A percentile compares a stretch with the other conserved stretches of the same genome.
phyloP scores from a whole-genome alignment of 2,888 invertebrate species.

The Drosophila bunnanda region DNA sequence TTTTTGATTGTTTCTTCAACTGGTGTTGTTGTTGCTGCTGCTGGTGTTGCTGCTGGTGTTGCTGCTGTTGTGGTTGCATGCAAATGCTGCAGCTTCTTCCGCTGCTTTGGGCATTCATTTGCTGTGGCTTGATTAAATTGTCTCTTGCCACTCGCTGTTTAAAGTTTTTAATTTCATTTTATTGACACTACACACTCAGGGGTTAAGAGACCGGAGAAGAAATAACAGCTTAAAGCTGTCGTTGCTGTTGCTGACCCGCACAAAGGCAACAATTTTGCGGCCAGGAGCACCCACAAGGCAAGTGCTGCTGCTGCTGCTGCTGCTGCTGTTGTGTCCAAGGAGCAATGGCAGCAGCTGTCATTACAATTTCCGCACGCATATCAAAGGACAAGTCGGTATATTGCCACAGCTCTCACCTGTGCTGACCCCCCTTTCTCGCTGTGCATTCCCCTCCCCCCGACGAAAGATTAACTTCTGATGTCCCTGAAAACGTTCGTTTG shows the following conservation, averaged over 20 bases:
- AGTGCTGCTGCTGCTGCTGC: no score
- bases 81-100: constrained; percentile 57
- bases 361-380: constrained; percentile 40
- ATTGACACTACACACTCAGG: constrained; percentile 60
- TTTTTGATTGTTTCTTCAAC: constrained; percentile 74
- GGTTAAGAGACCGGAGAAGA: background rate
- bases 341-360: constrained; percentile 46
- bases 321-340: background rate
- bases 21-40: constrained; percentile 5
- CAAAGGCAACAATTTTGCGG: constrained; percentile 52
- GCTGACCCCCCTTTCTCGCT: background rate
- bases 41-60: constrained; percentile 22
- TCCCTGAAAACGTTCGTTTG: constrained; percentile 30
- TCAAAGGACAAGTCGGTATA: constrained; percentile 19
- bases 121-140: constrained; percentile 75
- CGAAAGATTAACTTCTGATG: constrained; percentile 21
- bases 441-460: background rate
- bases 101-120: constrained; percentile 67
- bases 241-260: constrained; percentile 34
- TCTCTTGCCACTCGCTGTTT: constrained; percentile 60
- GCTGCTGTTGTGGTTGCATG: constrained; percentile 51
- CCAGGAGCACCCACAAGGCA: constrained; percentile 10
- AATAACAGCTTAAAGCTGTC: constrained; percentile 40
- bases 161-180: constrained; percentile 77
- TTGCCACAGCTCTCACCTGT: constrained; percentile 6